Conservation (phyloP, 2,888 invertebrate genomes). For the Metellina segmentata region DNA sequence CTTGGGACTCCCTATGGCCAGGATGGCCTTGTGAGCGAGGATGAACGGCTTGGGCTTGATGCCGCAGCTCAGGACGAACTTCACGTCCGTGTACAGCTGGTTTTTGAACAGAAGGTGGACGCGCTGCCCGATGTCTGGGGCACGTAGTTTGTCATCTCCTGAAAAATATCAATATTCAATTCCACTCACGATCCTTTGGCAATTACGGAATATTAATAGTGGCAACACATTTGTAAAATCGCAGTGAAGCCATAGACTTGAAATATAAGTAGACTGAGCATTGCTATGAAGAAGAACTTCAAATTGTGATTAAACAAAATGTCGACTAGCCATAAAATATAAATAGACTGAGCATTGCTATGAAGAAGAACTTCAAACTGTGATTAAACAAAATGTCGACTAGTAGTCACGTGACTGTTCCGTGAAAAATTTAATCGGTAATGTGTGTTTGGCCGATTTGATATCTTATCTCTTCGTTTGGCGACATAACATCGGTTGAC, state of each 20-base stretch:
- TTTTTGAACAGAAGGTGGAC: neutral
- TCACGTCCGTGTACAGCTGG: constrained; percentile 46
- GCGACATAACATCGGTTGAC: no score
- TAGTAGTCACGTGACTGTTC: no score
- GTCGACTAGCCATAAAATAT: no score
- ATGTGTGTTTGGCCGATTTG: no score
- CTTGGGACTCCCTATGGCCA: constrained; percentile 44
- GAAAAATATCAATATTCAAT: neutral
- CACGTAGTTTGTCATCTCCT: neutral
- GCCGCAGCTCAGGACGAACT: constrained; percentile 41
- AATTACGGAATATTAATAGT: neutral
- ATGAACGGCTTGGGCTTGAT: constrained; percentile 46
- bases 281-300: no score
- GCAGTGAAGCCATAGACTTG: neutral
- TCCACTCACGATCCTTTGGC: neutral
- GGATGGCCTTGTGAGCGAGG: constrained; percentile 41
- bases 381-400: no score
- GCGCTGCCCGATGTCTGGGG: constrained; percentile 18
- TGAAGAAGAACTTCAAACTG: no score
- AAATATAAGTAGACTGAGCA: no score
- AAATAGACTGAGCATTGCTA: no score
- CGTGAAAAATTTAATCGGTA: no score
- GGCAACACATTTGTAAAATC: neutral
- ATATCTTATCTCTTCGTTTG: no score
- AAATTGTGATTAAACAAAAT: no score